A percentile compares a stretch with the other conserved stretches of the same genome.
phyloP scores from a whole-genome alignment of 2,797 vertebrate species.

The Pseudochirops corinnae region DNA sequence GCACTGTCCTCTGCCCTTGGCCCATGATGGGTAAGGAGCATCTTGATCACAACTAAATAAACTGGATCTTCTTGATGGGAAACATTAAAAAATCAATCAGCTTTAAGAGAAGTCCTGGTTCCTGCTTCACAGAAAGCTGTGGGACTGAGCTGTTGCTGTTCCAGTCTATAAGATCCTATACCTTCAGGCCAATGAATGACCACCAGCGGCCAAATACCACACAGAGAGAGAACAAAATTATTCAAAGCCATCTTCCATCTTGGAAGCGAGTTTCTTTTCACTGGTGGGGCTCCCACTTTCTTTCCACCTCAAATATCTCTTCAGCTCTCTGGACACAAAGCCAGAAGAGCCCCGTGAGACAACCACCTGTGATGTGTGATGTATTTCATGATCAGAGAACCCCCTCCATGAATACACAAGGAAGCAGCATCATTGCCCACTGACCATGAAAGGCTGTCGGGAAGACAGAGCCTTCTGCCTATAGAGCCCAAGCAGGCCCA shows the following conservation, averaged over 20 bases:
- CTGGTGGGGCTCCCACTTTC: background rate
- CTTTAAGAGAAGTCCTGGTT: conserved; percentile 27
- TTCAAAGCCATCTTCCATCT: background rate
- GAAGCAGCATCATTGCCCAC: conserved; percentile 17
- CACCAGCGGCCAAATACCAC: conserved; percentile 40
- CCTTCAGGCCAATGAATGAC: conserved; percentile 39
- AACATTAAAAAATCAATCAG: conserved; percentile 46
- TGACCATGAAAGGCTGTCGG: conserved; percentile 1
- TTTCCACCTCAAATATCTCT: conserved; percentile 22
- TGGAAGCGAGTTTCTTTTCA: conserved; percentile 12
- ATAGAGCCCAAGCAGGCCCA: background rate
- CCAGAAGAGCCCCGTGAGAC: background rate
- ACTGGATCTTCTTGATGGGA: background rate
- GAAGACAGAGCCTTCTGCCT: background rate
- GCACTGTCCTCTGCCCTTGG: background rate
- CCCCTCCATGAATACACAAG: conserved; percentile 14
- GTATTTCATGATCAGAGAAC: background rate
- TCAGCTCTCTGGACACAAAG: conserved; percentile 6
- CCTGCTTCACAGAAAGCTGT: conserved; percentile 11
- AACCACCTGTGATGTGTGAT: background rate
- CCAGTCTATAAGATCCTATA: conserved; percentile 3
- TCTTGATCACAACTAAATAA: conserved; percentile 5
- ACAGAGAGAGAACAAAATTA: conserved; percentile 2
- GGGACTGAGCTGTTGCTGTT: background rate
- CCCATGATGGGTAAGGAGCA: background rate